Percentiles rank a stretch among this genome's conserved stretches.
Evolutionary conservation across 2,797 vertebrate genomes (phyloP).

Genomic region (Anisognathus igniventris): DNA sequence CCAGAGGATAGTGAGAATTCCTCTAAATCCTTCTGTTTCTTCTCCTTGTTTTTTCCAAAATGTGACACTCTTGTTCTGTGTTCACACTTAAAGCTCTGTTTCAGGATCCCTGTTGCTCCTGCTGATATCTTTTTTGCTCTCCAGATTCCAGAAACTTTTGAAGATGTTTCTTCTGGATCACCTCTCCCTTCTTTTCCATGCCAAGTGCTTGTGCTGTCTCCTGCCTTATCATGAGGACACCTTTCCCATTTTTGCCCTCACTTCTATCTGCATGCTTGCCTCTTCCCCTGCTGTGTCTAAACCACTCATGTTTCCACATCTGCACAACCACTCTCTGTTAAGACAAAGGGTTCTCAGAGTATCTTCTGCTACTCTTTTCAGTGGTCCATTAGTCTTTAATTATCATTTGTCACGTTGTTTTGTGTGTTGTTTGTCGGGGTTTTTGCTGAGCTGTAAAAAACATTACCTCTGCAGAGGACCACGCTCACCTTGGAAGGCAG

Average conservation of each 20-base stretch:
- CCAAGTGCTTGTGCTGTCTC: neutral
- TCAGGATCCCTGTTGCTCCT: neutral
- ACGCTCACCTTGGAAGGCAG: neutral
- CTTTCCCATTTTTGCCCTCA: neutral
- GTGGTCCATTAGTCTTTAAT: neutral
- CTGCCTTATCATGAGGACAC: neutral
- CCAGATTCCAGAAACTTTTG: neutral
- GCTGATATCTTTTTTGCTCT: neutral
- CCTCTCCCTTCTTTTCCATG: neutral
- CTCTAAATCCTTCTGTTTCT: neutral
- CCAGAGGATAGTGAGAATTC: neutral
- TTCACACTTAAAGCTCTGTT: neutral
- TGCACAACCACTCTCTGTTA: neutral
- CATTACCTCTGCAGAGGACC: neutral
- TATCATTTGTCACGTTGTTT: accelerated
- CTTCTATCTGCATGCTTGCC: neutral
- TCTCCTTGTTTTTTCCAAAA: neutral
- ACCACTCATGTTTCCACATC: neutral
- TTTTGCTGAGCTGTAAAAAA: neutral
- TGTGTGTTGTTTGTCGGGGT: accelerated
- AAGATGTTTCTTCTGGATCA: neutral
- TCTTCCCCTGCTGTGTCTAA: neutral
- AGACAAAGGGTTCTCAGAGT: neutral
- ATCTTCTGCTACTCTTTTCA: neutral
- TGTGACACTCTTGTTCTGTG: neutral